Evolutionary conservation across 2,888 invertebrate species (phyloP).

Genomic region (Cosmia trapezina): DNA sequence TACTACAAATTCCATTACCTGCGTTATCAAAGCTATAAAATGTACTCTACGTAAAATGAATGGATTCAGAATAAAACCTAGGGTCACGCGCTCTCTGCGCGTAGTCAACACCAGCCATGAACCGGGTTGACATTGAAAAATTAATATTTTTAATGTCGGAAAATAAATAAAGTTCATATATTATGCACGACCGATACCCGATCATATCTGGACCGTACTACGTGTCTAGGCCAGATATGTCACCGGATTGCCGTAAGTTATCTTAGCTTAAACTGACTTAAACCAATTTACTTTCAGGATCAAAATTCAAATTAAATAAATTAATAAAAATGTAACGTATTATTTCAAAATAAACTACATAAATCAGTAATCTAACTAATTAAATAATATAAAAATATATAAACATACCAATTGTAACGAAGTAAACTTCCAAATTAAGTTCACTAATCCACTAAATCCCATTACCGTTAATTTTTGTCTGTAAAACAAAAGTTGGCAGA

Average conservation of each 20-base stretch:
- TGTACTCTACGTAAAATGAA: slow-evolving; percentile 70
- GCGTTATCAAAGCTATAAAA: slow-evolving; percentile 73
- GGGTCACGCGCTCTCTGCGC: slow-evolving; percentile 63
- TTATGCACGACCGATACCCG: slow-evolving; percentile 72
- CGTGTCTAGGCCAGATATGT: slow-evolving; percentile 70
- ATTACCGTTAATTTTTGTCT: slow-evolving; percentile 29
- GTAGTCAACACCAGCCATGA: slow-evolving; percentile 72
- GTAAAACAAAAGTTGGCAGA: slow-evolving; percentile 51
- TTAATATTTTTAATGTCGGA: slow-evolving; percentile 31
- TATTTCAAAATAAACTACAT: neutral
- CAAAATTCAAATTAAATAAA: neutral
- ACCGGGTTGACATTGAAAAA: slow-evolving; percentile 74
- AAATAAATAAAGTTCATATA: slow-evolving; percentile 44
- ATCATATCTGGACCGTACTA: slow-evolving; percentile 74
- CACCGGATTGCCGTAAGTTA: slow-evolving; percentile 77
- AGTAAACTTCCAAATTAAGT: slow-evolving; percentile 21
- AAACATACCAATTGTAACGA: neutral
- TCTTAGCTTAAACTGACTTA: neutral
- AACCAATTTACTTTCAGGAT: too few relatives aligned
- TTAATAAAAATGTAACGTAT: neutral
- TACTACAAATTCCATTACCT: slow-evolving; percentile 58
- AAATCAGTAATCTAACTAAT: too few relatives aligned
- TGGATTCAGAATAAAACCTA: slow-evolving; percentile 78
- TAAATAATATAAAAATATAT: too few relatives aligned
- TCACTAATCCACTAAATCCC: slow-evolving; percentile 43